These are phyloP conservation scores for Himalopsyche kuldschensis DNA, from an alignment of 2,888 invertebrate species.

Conservation along the genomic window DNA sequence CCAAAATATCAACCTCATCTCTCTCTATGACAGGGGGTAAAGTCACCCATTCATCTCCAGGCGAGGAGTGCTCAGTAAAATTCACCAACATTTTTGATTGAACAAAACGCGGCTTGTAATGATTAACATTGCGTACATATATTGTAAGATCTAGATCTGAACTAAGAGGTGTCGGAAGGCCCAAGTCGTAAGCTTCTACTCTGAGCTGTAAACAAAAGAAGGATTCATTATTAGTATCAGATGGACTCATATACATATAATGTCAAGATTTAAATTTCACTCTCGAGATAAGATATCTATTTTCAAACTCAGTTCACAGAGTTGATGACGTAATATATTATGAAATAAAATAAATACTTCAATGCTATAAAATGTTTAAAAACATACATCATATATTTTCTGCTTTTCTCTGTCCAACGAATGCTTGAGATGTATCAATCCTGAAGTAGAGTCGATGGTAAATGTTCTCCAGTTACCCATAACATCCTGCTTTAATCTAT, in stretches of 20 bases:
- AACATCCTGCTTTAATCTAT: conserved; percentile 78
- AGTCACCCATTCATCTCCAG: conserved; percentile 67
- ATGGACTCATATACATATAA: too few relatives aligned
- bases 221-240: not conserved
- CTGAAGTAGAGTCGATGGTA: conserved; percentile 75
- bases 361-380: not conserved
- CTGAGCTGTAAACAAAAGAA: conserved; percentile 64
- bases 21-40: conserved; percentile 83
- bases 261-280: not conserved
- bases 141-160: conserved; percentile 85
- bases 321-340: too few relatives aligned
- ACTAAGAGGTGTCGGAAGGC: conserved; percentile 82
- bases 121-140: conserved; percentile 86
- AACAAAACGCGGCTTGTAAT: conserved; percentile 84
- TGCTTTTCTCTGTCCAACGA: conserved; percentile 81
- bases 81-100: conserved; percentile 71
- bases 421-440: conserved; percentile 71
- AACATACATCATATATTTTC: conserved; percentile 80
- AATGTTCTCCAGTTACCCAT: conserved; percentile 83
- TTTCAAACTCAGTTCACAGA: not conserved
- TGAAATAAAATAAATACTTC: too few relatives aligned
- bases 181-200: conserved; percentile 88
- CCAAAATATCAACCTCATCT: conserved; percentile 82
- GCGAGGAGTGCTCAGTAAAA: conserved; percentile 67
- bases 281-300: not conserved